phyloP scores from a whole-genome alignment of 2,113 vertebrate genomes.

The Ailuropoda melanoleuca region DNA sequence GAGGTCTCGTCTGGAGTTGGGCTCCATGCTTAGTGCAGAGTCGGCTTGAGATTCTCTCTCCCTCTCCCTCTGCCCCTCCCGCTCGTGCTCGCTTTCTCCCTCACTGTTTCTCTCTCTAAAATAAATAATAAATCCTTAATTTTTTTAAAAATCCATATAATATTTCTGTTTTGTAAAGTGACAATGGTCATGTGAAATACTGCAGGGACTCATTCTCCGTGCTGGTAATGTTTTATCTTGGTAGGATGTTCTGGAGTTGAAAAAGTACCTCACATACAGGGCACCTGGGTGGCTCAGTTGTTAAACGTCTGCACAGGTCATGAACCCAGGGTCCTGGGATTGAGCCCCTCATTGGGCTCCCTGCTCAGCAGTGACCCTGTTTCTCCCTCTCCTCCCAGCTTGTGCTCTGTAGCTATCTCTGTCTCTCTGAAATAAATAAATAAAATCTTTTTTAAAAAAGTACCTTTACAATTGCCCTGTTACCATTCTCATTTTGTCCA shows the following conservation, averaged over 20 bases:
- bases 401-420: no score
- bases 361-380: no score
- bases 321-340: no score
- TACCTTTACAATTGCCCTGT: background rate
- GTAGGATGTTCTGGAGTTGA: background rate
- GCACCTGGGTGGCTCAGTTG: no score
- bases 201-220: background rate
- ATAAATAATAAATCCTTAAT: background rate
- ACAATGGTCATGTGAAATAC: constrained; percentile 1
- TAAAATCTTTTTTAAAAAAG: no score
- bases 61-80: background rate
- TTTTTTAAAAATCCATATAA: background rate
- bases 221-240: background rate
- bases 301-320: no score
- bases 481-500: background rate
- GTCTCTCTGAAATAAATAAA: no score
- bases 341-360: no score
- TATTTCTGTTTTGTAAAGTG: constrained; percentile 35
- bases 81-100: background rate
- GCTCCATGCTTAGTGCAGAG: background rate
- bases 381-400: no score
- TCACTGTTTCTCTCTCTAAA: background rate
- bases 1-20: background rate
- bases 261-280: background rate
- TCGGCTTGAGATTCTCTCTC: background rate